Percentiles rank a stretch among this genome's conserved stretches.
These are phyloP conservation scores for Enteromius paludinosus DNA, from an alignment of 2,797 vertebrate species.

Conservation along the genomic window DNA sequence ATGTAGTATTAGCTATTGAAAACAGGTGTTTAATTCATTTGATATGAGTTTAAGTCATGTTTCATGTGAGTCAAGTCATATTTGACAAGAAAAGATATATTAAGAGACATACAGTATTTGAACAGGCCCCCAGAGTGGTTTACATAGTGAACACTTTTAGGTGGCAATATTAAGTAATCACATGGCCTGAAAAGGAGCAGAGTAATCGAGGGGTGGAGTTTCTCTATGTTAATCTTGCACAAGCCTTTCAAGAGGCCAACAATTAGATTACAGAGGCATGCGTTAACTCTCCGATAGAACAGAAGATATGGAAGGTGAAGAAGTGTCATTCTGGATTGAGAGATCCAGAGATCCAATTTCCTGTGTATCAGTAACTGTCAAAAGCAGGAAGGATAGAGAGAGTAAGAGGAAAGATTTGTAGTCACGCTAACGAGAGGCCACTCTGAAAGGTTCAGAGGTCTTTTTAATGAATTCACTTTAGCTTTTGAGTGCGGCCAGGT, in stretches of 20 bases:
- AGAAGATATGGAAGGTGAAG: constrained; percentile 29
- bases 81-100: background rate
- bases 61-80: background rate
- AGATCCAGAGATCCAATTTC: background rate
- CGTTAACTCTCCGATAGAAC: constrained; percentile 44
- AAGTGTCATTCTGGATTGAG: constrained; percentile 23
- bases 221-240: constrained; percentile 58
- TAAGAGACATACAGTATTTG: background rate
- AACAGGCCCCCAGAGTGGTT: background rate
- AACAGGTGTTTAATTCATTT: background rate
- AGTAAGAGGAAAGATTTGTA: constrained; percentile 5
- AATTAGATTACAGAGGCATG: constrained; percentile 75
- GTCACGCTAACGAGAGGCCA: constrained; percentile 17
- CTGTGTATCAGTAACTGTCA: constrained; percentile 11
- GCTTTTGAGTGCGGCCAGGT: constrained; percentile 1
- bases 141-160: constrained; percentile 28
- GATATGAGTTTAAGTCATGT: background rate
- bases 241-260: constrained; percentile 66
- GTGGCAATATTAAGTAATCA: constrained; percentile 41
- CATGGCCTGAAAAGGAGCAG: constrained; percentile 30
- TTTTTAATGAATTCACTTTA: constrained; percentile 33
- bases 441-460: constrained; percentile 20
- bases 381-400: background rate
- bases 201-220: constrained; percentile 40
- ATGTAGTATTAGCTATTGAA: background rate